A percentile compares a stretch with the other conserved stretches of the same genome.
Evolutionary conservation across 2,113 vertebrate genomes (phyloP).

Genomic region (Erythrocercus mccallii): DNA sequence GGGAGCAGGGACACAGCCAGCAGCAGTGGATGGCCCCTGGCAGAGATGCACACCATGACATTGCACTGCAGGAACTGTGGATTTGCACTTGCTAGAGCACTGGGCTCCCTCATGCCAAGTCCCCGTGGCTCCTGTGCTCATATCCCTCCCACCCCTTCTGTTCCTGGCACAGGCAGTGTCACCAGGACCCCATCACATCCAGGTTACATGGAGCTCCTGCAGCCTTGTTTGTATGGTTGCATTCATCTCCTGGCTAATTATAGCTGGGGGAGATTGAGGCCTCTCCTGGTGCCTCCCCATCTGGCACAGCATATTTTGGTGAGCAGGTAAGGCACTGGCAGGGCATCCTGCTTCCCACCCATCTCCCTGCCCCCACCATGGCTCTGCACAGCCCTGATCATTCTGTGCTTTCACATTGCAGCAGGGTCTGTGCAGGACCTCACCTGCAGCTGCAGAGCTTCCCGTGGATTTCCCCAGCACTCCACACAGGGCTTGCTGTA

Average conservation of each 20-base stretch:
- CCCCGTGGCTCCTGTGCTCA: neutral
- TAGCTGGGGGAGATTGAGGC: neutral
- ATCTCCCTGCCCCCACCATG: neutral
- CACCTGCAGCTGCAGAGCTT: neutral
- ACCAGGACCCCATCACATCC: neutral
- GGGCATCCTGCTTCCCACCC: neutral
- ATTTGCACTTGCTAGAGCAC: accelerated
- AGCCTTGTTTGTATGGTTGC: neutral
- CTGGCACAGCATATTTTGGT: neutral
- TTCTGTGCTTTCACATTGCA: accelerated
- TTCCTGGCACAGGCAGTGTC: neutral
- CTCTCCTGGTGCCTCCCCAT: neutral
- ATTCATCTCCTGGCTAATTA: neutral
- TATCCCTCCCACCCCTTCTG: neutral
- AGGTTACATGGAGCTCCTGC: neutral
- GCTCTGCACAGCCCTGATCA: neutral
- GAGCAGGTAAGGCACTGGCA: neutral
- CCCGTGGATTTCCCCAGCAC: neutral
- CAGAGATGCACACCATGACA: neutral
- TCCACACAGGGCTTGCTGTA: neutral
- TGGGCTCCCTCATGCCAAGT: neutral
- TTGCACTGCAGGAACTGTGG: neutral
- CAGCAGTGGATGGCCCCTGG: neutral
- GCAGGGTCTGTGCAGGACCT: neutral
- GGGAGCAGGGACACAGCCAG: neutral